Percentiles rank a stretch among this genome's conserved stretches.
phyloP scores from a whole-genome alignment of 2,113 vertebrate genomes.

The Silurus asotus region DNA sequence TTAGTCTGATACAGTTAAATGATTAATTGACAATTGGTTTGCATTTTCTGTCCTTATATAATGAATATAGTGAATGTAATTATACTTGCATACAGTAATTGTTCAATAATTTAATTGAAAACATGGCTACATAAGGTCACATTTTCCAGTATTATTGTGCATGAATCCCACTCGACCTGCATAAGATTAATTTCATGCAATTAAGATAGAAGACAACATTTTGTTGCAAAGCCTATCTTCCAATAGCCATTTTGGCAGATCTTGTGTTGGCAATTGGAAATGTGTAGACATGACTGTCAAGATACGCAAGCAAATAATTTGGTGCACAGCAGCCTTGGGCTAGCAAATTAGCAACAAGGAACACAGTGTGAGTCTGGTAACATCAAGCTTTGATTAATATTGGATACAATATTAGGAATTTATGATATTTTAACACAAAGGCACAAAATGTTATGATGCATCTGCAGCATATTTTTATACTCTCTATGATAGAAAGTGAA shows the following conservation, averaged over 20 bases:
- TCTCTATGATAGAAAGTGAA: not conserved
- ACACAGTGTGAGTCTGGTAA: not conserved
- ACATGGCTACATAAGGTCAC: not conserved
- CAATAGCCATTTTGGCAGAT: constrained; percentile 47
- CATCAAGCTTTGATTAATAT: not conserved
- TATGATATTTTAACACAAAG: not conserved
- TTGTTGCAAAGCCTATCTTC: constrained; percentile 31
- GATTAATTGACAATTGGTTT: not conserved
- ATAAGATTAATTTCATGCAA: constrained; percentile 33
- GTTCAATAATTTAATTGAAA: not conserved
- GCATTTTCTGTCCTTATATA: no score
- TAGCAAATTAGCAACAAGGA: constrained; percentile 37
- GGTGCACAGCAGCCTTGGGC: constrained; percentile 3
- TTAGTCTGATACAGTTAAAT: not conserved
- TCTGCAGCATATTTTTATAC: not conserved
- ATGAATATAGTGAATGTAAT: not conserved
- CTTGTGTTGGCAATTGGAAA: constrained; percentile 43
- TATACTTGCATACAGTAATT: not conserved
- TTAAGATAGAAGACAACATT: constrained; percentile 18
- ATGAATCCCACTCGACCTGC: not conserved
- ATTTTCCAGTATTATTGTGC: not conserved
- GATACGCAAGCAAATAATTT: constrained; percentile 28
- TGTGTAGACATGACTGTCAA: constrained; percentile 43
- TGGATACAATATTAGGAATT: not conserved
- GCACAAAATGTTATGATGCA: not conserved